A percentile compares a stretch with the other conserved stretches of the same genome.
Evolutionary conservation across 2,113 vertebrate species (phyloP).

Genomic region (Dromas ardeola): DNA sequence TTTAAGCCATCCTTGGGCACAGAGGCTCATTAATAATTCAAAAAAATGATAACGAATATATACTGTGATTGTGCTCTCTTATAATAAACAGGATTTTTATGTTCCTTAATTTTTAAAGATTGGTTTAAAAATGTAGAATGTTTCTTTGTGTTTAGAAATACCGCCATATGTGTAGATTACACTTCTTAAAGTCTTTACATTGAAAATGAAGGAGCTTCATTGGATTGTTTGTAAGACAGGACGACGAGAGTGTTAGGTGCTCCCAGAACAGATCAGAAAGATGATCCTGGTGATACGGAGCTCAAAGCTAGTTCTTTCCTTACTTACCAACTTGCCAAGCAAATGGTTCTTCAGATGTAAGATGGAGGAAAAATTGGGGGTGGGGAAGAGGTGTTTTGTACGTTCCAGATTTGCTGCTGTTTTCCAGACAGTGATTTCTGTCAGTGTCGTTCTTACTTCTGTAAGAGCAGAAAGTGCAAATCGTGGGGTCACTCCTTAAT

Average conservation of each 20-base stretch:
- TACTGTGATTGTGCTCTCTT: not conserved
- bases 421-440: not conserved
- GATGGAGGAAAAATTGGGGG: not conserved
- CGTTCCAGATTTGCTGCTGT: not conserved
- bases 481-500: not conserved
- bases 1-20: not conserved
- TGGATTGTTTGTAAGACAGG: not conserved
- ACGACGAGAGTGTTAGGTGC: not conserved
- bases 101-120: not conserved
- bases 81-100: not conserved
- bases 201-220: not conserved
- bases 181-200: not conserved
- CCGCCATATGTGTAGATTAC: not conserved
- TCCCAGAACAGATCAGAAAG: not conserved
- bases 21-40: not conserved
- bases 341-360: not conserved
- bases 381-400: not conserved
- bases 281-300: not conserved
- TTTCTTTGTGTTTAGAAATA: not conserved
- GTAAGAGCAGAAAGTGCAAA: not conserved
- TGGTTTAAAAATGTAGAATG: not conserved
- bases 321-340: not conserved
- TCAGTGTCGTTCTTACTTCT: fast-evolving
- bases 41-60: not conserved
- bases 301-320: not conserved